Evolutionary conservation across 2,113 vertebrate genomes (phyloP), one percentile per base, ranked within the genome.

Genomic region (Empidonax traillii): DNA sequence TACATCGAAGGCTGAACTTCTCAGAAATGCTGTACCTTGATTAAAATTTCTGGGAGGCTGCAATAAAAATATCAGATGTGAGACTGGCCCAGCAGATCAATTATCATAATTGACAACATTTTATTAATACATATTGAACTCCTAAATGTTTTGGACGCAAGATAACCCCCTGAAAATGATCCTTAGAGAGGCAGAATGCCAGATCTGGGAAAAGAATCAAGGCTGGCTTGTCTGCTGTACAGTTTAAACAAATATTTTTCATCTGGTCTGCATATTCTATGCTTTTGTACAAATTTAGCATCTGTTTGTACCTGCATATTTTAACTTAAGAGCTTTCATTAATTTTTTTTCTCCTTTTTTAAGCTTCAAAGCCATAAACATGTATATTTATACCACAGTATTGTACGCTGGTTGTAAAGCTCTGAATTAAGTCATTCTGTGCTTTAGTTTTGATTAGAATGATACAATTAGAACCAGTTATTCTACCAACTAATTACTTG

Each of bases 21-120:
- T 99, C 98, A 98, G 98, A 99, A 99, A 98, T 98, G 98, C 98
- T 98, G 98, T 98, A 97, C 98, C 98, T 99, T 97, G 81, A 96
- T 96, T 95, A 87, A 97, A 97, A 98, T 99, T 99, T 98, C 96
- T 98, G 97, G 97, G 96, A 97, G 95, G 97, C 93, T 96, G 93
- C 95, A 97, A 97, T 96, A 98, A 98, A 98, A 98, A 98, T 98
- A 97, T 97, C 91, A 96, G 86, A 97, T 86, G 96, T 89, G 44
- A 95, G 96, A 91, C 79, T 62, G 82, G 95, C 97, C 97, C 97
- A 92, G 97, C 97, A 95, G 95, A 98, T 99, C 98, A 97, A 93
- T 98, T 98, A 97, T 97, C 98, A 95, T 96, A 99, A 98, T 98
- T 97, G 97, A 98, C 95, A 97, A 90, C 80, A n/a, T 94, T 96